These are phyloP conservation scores for Lepeophtheirus salmonis DNA, from an alignment of 1,140 invertebrate species.

Conservation along the genomic window DNA sequence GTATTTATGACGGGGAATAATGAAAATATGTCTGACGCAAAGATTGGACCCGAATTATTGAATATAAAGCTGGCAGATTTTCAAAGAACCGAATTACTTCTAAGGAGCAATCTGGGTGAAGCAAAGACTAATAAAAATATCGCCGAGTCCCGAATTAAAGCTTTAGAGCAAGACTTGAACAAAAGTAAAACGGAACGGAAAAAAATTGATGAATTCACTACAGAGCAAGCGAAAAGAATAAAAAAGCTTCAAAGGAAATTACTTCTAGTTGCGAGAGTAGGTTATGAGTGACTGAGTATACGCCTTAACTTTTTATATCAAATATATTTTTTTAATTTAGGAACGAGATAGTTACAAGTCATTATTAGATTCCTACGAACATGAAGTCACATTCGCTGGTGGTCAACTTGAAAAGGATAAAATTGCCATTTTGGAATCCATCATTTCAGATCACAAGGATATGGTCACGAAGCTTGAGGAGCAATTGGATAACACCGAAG, in stretches of 20 bases:
- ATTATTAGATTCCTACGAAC: constrained; percentile 59
- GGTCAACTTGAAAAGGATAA: constrained; percentile 33
- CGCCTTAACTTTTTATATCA: not conserved
- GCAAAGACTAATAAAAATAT: constrained; percentile 1
- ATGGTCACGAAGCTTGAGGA: constrained; percentile 44
- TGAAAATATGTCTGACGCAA: not conserved
- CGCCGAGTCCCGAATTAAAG: not conserved
- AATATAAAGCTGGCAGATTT: not conserved
- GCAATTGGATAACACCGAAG: constrained; percentile 32
- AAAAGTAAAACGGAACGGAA: not conserved
- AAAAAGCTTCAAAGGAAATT: constrained; percentile 35
- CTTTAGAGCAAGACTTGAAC: not conserved
- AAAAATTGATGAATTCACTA: not conserved
- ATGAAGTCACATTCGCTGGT: constrained; percentile 43
- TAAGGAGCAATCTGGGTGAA: not conserved
- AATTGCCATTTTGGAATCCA: constrained; percentile 33
- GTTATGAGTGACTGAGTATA: too few relatives aligned
- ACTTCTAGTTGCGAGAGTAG: constrained; percentile 41
- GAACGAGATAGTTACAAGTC: constrained; percentile 53
- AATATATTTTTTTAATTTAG: constrained; percentile 18
- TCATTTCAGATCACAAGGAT: constrained; percentile 43
- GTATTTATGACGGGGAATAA: not conserved
- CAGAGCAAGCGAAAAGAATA: constrained; percentile 29
- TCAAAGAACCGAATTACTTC: not conserved
- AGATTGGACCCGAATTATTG: constrained; percentile 2